phyloP scores from a whole-genome alignment of 2,797 vertebrate species.

The Philypnodon macrostomus region DNA sequence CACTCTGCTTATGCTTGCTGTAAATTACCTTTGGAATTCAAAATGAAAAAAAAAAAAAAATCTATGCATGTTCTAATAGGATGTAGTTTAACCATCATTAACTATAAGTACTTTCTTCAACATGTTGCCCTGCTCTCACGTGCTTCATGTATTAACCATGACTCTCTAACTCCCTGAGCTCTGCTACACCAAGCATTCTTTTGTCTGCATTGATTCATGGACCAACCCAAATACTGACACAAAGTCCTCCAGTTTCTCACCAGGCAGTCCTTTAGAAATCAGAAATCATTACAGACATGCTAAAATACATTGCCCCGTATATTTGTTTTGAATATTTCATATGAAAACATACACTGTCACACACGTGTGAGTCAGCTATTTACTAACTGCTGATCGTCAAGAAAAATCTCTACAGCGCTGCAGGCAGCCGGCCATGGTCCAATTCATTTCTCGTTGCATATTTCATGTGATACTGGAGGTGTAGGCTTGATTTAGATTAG shows the following conservation, averaged over 20 bases:
- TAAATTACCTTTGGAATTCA: background rate
- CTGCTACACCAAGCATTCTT: background rate
- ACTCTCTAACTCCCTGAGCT: background rate
- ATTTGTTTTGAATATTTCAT: background rate
- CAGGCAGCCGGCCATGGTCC: slow-evolving; percentile 19
- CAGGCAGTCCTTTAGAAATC: too few relatives aligned
- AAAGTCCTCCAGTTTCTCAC: background rate
- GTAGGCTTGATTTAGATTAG: slow-evolving; percentile 35
- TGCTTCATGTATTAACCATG: slow-evolving; percentile 1
- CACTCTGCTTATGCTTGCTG: background rate
- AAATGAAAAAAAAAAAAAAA: background rate
- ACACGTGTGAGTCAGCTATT: slow-evolving; percentile 42
- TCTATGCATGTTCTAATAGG: too few relatives aligned
- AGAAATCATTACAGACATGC: too few relatives aligned
- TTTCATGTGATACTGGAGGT: slow-evolving; percentile 40
- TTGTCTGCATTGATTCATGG: background rate
- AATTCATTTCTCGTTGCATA: slow-evolving; percentile 28
- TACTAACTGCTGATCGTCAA: slow-evolving; percentile 34
- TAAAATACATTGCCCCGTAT: background rate
- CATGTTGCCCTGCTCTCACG: background rate
- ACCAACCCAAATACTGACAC: background rate
- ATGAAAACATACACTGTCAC: background rate
- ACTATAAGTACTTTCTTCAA: too few relatives aligned
- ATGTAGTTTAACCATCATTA: too few relatives aligned
- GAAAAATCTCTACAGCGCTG: slow-evolving; percentile 7